phyloP scores from a whole-genome alignment of 2,888 invertebrate genomes.

The Pollenia labialis region DNA sequence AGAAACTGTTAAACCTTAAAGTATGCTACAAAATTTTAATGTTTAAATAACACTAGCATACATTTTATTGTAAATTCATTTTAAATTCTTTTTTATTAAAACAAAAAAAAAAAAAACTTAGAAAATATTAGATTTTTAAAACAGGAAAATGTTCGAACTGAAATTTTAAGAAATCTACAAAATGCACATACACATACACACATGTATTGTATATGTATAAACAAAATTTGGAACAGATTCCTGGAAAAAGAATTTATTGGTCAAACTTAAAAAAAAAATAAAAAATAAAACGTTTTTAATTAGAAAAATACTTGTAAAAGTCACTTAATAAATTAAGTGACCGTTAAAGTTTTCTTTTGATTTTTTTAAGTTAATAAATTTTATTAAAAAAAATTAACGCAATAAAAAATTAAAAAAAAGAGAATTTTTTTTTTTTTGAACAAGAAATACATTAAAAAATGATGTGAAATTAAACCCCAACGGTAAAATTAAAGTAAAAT shows the following conservation, averaged over 20 bases:
- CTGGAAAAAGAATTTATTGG: constrained; percentile 38
- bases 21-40: constrained; percentile 40
- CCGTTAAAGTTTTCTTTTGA: constrained; percentile 5
- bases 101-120: constrained; percentile 17
- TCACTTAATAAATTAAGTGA: constrained; percentile 48
- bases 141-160: constrained; percentile 63
- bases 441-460: constrained; percentile 60
- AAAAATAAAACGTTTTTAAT: constrained; percentile 50
- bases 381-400: constrained; percentile 2
- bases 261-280: not conserved
- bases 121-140: constrained; percentile 51
- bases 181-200: not conserved
- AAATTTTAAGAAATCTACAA: constrained; percentile 36
- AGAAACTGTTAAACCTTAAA: constrained; percentile 31
- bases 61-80: constrained; percentile 19
- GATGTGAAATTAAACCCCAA: constrained; percentile 69
- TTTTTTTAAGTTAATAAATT: constrained; percentile 15
- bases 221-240: constrained; percentile 59
- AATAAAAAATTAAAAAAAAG: constrained; percentile 11
- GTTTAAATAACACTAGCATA: constrained; percentile 25
- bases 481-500: constrained; percentile 66
- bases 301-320: constrained; percentile 36
- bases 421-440: constrained; percentile 10
- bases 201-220: constrained; percentile 1
- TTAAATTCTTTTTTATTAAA: constrained; percentile 16